phyloP scores from a whole-genome alignment of 35 echinoderm and acorn worm genomes.

The Apostichopus japonicus region DNA sequence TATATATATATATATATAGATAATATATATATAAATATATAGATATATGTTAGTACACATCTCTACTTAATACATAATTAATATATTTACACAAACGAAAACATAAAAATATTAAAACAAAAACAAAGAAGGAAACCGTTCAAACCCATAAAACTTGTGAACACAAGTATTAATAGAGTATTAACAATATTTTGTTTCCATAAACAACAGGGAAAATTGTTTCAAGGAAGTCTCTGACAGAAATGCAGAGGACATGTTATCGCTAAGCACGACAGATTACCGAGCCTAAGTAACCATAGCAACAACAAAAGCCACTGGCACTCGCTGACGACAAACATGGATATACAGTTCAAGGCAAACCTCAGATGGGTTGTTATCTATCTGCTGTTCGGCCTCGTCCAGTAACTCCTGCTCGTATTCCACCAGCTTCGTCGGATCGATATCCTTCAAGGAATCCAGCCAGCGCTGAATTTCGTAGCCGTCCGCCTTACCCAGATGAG shows the following conservation, averaged over 20 bases:
- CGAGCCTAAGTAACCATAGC: background rate
- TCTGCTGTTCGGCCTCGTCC: background rate
- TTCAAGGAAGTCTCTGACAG: no score
- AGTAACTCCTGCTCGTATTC: slow-evolving; percentile 26
- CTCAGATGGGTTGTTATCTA: slow-evolving; percentile 12
- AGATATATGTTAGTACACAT: no score
- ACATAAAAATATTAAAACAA: no score
- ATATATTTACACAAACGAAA: no score
- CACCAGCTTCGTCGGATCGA: slow-evolving; percentile 17
- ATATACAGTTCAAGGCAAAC: slow-evolving; percentile 6
- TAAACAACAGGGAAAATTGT: no score
- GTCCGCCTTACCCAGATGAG: background rate
- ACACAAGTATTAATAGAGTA: no score
- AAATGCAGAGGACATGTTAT: background rate
- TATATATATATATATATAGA: no score
- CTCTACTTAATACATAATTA: no score
- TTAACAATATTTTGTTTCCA: no score
- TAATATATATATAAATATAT: no score
- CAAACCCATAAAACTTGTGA: no score
- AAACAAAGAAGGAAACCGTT: background rate
- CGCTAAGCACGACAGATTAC: background rate
- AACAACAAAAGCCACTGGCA: background rate
- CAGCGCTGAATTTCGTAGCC: slow-evolving; percentile 12
- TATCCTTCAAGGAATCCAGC: slow-evolving; percentile 1
- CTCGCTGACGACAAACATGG: background rate